Conservation (phyloP, 2,888 invertebrate genomes). For the Pammene fasciana region DNA sequence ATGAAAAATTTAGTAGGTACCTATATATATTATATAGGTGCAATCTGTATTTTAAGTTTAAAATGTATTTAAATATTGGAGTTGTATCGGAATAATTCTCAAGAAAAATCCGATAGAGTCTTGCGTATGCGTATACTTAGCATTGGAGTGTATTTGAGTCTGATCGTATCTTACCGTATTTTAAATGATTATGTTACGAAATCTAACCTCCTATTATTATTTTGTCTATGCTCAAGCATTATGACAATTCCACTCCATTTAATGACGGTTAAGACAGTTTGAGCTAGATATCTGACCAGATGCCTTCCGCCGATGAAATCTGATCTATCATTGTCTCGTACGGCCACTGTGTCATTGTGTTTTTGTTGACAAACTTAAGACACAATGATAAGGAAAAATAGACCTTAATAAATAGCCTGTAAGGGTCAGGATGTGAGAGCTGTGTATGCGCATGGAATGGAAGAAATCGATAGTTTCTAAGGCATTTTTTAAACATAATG, state of each 20-base stretch:
- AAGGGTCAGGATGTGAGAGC: slow-evolving; percentile 26
- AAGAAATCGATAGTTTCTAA: slow-evolving; percentile 51
- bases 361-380: slow-evolving; percentile 63
- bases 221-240: neutral
- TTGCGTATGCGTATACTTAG: too few species aligned
- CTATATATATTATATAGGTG: too few species aligned
- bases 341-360: slow-evolving; percentile 62
- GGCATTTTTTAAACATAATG: slow-evolving; percentile 33
- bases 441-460: slow-evolving; percentile 43
- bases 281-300: slow-evolving; percentile 32
- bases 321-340: slow-evolving; percentile 52
- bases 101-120: too few species aligned
- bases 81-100: too few species aligned
- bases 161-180: too few species aligned
- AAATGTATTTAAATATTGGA: too few species aligned
- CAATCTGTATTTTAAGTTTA: too few species aligned
- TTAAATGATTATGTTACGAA: neutral
- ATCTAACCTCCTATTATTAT: neutral
- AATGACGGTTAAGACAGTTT: slow-evolving; percentile 12
- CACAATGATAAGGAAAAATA: neutral
- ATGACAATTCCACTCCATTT: slow-evolving; percentile 13
- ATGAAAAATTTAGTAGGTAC: too few species aligned
- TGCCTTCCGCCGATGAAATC: slow-evolving; percentile 44
- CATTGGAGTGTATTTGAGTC: too few species aligned
- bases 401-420: slow-evolving; percentile 2